Base-by-base conservation (phyloP, 2,113 vertebrate genomes). In the Colaptes auratus region DNA sequence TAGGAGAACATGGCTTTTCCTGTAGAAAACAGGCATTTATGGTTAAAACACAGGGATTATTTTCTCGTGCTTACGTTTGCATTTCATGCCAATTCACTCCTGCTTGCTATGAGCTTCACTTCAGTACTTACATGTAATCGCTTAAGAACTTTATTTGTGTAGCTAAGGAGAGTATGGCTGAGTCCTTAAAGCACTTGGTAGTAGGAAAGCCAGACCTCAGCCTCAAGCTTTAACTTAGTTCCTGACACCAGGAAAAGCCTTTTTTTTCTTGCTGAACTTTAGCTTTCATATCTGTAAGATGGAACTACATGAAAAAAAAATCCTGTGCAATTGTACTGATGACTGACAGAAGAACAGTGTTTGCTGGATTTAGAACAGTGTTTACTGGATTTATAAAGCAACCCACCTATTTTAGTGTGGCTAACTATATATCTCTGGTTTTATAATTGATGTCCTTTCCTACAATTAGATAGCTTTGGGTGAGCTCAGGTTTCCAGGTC, bases 1-100 rank as follows among this genome's bases (percentile, higher is more conserved):
- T 16, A 92, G 96, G 96, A 95, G 93, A 96, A 96, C 95, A 85
- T 88, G 86, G 95, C 76, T 97, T 97, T 97, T 89, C 97, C 93
- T 84, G 63, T 48, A 94, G 95, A 97, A 97, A 92, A 73, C 87
- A 96, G 95, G 89, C 93, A 97, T 97, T 95, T 93, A 96, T 88
- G 92, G 95, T 83, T 95, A 92, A 96, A 96, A 96, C 86, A 88
- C 86, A 85, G n/a, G 84, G 94, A 89, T 96, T 96, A 69, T 85
- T 96, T 96, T 97, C 93, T 93, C 76, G 80, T 96, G 96, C 95
- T 91, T 89, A 93, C 82, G 53, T 97, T 97, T 96, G 93, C 82
- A 96, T 97, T 95, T 98, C 97, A 97, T 81, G 86, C 95, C 44
- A 20, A 95, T 89, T 96, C 93, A 66, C 82, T 83, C 73, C 67